Base-by-base conservation (phyloP, 2,797 vertebrate genomes). In the Macrochelys suwanniensis region DNA sequence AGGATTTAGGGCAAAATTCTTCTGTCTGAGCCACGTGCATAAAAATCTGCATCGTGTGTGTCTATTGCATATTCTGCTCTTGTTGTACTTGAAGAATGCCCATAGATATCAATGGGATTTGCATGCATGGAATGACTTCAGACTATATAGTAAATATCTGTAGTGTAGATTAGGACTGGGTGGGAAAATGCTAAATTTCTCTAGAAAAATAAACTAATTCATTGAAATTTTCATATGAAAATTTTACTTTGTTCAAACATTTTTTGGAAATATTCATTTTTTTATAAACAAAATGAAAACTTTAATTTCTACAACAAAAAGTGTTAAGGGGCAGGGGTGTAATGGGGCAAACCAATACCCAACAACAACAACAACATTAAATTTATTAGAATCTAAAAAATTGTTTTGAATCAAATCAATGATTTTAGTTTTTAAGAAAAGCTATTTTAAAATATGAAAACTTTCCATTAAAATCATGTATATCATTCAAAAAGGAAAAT, bases 1-100 rank as follows among this genome's bases (percentile, higher is more conserved):
- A 82, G 82, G 91, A 84, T 93, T n/a, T 91, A 88, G 89, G 90
- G 89, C 76, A 93, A 93, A 96, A 96, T 91, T 95, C 85, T 88
- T 92, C 53, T 90, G 87, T 90, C 85, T 95, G 81, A 89, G 79
- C 81, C 86, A 89, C 59, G 54, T 50, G 68, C 37, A 71, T 71
- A 71, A 21, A 71, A 71, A 49, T 49, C 25, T 77, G 45, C 28
- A 77, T 31, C 31, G 74, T 49, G 28, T 31, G 5, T 37, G n/a
- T 71, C n/a, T 71, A 11, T 77, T 77, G 47, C 45, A 31, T 77
- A 77, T 49, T 77, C 26, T 77, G 13, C 25, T 71, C 37, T 71
- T 37, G 10, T 68, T 68, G 68, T 42, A 42, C 10, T 71, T 71
- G 17, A 42, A 71, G 19, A 71, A 71, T 37, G 68, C 19, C 19